phyloP scores from a whole-genome alignment of 2,888 invertebrate species.

The Campopleginae sp. region DNA sequence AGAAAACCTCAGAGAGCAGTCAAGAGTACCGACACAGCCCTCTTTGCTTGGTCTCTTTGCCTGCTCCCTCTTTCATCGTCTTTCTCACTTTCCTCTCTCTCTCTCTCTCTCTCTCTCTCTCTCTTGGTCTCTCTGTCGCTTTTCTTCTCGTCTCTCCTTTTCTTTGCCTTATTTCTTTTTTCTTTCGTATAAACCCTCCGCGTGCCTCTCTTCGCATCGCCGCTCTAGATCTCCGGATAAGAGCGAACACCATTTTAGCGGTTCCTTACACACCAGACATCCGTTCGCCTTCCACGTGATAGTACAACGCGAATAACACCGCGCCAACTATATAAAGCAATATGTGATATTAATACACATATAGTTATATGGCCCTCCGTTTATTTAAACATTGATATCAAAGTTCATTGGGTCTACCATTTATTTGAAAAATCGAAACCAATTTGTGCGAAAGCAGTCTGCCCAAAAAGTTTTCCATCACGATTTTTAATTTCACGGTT shows the following conservation, averaged over 20 bases:
- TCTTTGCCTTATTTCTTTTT: conserved; percentile 20
- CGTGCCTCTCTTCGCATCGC: conserved; percentile 84
- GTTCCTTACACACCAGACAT: conserved; percentile 85
- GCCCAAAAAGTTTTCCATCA: no score
- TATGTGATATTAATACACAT: conserved; percentile 10
- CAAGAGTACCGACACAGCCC: conserved; percentile 62
- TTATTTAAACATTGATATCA: not conserved
- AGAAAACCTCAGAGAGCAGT: conserved; percentile 53
- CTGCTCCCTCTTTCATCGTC: conserved; percentile 28
- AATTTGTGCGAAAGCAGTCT: no score
- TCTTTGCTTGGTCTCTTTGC: conserved; percentile 43
- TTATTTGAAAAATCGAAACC: not conserved
- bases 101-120: conserved; percentile 16
- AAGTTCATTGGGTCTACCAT: not conserved
- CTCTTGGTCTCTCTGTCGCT: conserved; percentile 31
- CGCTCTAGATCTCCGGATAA: conserved; percentile 84
- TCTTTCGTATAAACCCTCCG: conserved; percentile 74
- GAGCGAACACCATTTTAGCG: conserved; percentile 84
- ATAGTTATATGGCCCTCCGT: not conserved
- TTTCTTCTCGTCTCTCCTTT: conserved; percentile 34
- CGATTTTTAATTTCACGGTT: no score
- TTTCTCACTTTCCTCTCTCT: conserved; percentile 13
- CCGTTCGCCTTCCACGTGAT: conserved; percentile 81
- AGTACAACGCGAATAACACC: conserved; percentile 53
- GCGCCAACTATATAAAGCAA: conserved; percentile 49